Base-by-base conservation (phyloP, 1,140 invertebrate genomes). In the Myzus persicae region DNA sequence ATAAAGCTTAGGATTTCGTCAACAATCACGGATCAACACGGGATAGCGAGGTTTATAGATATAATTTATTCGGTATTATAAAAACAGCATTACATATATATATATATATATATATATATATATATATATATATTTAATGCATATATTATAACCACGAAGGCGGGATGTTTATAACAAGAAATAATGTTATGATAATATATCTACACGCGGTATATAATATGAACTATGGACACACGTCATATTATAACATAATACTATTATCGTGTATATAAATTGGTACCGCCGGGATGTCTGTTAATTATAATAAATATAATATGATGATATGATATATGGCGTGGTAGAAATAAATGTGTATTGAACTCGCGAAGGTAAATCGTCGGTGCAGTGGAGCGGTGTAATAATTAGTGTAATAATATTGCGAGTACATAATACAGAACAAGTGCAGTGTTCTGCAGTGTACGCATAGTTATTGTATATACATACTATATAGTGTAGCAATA, bases 251-350 rank as follows among this genome's bases (percentile, higher is more conserved):
- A 18, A n/a, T 67, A 67, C n/a, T 67, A n/a, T 67, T n/a, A 67
- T n/a, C 11, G 59, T 11, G 7, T 67, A 67, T n/a, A 67, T 67
- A n/a, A 67, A 67, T 76, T 76, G 59, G 14, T 67, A 67, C 14
- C 59, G 31, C 59, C 59, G 59, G 59, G 59, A 76, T 18, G 59
- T 76, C 59, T 76, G 59, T 76, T 76, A n/a, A 76, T 76, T 76
- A 76, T n/a, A 76, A 31, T 67, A 67, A 67, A 67, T 67, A 67
- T n/a, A 76, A 67, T n/a, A 76, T 76, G 59, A 76, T 76, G 59
- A 76, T 76, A n/a, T 18, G 59, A n/a, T 76, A 76, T n/a, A 76
- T 18, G 59, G 5, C 31, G 31, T n/a, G 59, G 59, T 76, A 76
- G 6, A 76, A n/a, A 36, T n/a, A n/a, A 18, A 51, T 18, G n/a